These are phyloP conservation scores for Diadumene lineata DNA, from an alignment of 92 coral and sea anemone genomes.

Conservation along the genomic window DNA sequence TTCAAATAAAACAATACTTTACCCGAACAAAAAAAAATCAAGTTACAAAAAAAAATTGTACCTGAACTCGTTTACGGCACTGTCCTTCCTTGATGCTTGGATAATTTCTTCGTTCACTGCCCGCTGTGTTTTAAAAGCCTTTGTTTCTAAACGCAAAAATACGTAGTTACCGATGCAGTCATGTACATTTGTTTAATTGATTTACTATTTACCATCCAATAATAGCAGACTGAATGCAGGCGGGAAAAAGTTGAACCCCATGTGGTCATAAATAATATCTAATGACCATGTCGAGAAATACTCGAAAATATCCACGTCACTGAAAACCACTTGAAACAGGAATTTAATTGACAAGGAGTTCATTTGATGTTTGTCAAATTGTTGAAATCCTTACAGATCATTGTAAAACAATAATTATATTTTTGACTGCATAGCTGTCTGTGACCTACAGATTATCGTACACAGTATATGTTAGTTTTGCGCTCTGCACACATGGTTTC, in stretches of 20 bases:
- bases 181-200: constrained; percentile 14
- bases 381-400: too few relatives aligned
- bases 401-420: background rate
- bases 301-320: constrained; percentile 6
- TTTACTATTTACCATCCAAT: constrained; percentile 16
- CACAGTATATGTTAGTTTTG: background rate
- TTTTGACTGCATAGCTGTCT: background rate
- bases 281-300: background rate
- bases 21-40: background rate
- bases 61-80: background rate
- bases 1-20: too few relatives aligned
- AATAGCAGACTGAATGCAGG: constrained; percentile 14
- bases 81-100: background rate
- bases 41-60: background rate
- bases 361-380: too few relatives aligned
- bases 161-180: constrained; percentile 1
- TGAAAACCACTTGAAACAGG: background rate
- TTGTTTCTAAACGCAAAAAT: constrained; percentile 1
- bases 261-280: constrained; percentile 12
- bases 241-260: constrained; percentile 9
- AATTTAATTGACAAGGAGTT: background rate
- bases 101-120: constrained; percentile 10
- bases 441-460: background rate
- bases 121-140: constrained; percentile 13
- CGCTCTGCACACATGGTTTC: background rate